These are phyloP conservation scores for Sorex maritimensis DNA, from an alignment of 2,797 vertebrate species.

Conservation along the genomic window DNA sequence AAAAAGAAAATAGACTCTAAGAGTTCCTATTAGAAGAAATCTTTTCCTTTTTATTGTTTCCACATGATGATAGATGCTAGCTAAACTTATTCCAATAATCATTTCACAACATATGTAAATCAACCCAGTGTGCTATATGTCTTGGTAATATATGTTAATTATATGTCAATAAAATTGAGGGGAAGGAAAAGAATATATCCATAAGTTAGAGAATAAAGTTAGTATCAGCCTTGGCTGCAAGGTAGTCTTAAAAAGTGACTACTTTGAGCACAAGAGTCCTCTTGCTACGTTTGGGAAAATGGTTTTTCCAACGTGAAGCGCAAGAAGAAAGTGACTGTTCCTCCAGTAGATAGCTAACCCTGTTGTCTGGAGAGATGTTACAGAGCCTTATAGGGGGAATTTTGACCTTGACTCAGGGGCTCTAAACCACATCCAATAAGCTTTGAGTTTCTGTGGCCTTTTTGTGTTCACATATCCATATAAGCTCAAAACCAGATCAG, in stretches of 20 bases:
- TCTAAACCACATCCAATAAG: not conserved
- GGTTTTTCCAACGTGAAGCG: not conserved
- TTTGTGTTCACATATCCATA: not conserved
- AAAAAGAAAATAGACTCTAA: not conserved
- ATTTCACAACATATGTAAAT: not conserved
- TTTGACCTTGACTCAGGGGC: not conserved
- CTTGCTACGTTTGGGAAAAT: constrained; percentile 33
- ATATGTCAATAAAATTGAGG: not conserved
- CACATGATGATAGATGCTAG: not conserved
- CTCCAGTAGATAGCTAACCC: not conserved
- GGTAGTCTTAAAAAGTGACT: not conserved
- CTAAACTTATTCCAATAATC: not conserved
- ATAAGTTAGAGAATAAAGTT: constrained; percentile 44
- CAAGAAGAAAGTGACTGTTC: not conserved
- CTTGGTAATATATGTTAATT: too few relatives aligned
- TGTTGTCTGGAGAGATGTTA: not conserved
- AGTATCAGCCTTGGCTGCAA: not conserved
- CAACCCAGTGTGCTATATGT: not conserved
- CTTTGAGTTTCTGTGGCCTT: not conserved
- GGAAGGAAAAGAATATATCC: not conserved
- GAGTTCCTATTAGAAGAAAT: not conserved
- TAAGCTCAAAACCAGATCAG: constrained; percentile 17
- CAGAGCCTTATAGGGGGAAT: not conserved
- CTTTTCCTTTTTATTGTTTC: not conserved
- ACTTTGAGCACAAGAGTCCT: not conserved